These are phyloP conservation scores for Illadopsis cleaveri DNA, from an alignment of 2,113 vertebrate species.

Conservation along the genomic window DNA sequence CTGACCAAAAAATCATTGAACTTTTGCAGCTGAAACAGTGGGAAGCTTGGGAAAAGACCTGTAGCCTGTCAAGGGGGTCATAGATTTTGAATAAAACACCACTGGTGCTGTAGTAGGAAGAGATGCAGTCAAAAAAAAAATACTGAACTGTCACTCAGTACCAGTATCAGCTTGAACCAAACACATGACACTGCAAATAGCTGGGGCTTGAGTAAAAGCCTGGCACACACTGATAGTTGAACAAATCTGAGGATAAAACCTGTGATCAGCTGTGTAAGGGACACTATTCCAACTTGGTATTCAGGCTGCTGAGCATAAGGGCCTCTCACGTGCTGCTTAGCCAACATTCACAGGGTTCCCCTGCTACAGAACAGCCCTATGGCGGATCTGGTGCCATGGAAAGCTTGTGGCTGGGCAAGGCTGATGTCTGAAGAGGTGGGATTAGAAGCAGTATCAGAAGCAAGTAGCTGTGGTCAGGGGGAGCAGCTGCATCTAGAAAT, in stretches of 20 bases:
- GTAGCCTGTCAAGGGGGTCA: not conserved
- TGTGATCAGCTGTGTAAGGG: not conserved
- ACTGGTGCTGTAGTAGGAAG: not conserved
- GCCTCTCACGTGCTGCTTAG: not conserved
- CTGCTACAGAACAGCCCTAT: rapidly evolving
- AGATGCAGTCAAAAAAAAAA: not conserved
- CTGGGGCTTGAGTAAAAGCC: not conserved
- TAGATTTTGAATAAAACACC: not conserved
- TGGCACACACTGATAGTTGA: not conserved
- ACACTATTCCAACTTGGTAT: not conserved
- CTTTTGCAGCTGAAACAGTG: not conserved
- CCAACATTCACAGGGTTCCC: rapidly evolving
- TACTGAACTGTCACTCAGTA: not conserved
- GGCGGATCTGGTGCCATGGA: not conserved
- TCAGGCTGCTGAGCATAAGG: not conserved
- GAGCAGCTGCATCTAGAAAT: not conserved
- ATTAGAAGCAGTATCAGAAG: not conserved
- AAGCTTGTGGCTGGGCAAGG: not conserved
- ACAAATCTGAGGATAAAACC: not conserved
- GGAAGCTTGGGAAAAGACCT: not conserved
- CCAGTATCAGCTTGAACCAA: not conserved
- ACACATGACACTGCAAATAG: not conserved
- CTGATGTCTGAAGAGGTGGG: not conserved
- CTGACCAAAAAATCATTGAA: not conserved
- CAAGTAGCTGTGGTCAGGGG: not conserved